Evolutionary conservation across 2,888 invertebrate species (phyloP).

Genomic region (Drepanosiphum platanoidis): DNA sequence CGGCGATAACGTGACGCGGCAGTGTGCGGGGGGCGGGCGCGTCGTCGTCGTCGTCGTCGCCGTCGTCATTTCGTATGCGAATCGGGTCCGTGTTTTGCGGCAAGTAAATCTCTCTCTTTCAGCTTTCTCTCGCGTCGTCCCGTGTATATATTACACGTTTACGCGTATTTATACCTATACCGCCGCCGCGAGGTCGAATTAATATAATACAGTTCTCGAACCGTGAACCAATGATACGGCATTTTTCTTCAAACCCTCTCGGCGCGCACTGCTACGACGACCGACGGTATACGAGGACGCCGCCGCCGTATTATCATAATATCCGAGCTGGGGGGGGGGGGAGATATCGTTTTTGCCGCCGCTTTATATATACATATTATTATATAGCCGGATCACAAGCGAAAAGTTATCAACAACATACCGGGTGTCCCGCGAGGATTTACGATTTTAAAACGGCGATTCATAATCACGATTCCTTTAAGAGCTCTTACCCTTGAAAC

Average conservation of each 20-base stretch:
- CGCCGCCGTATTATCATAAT: background rate
- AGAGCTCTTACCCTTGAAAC: no score
- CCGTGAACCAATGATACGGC: conserved; percentile 8
- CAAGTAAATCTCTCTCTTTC: conserved; percentile 34
- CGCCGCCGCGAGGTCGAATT: background rate
- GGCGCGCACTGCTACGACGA: background rate
- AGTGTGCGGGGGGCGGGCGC: background rate
- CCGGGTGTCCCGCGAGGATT: no score
- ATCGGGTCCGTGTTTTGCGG: conserved; percentile 41
- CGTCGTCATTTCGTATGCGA: conserved; percentile 53
- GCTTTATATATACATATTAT: no score
- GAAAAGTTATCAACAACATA: no score
- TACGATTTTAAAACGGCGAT: no score
- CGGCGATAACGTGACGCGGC: background rate
- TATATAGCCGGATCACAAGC: background rate
- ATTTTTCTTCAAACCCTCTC: background rate
- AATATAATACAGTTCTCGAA: conserved; percentile 19
- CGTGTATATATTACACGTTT: background rate
- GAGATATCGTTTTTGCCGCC: background rate
- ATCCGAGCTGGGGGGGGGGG: background rate
- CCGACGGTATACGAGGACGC: background rate
- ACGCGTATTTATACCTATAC: no score
- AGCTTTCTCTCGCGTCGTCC: background rate
- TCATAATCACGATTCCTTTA: no score
- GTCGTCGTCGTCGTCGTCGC: background rate